phyloP scores from a whole-genome alignment of 2,888 invertebrate genomes.

The Patella depressa region DNA sequence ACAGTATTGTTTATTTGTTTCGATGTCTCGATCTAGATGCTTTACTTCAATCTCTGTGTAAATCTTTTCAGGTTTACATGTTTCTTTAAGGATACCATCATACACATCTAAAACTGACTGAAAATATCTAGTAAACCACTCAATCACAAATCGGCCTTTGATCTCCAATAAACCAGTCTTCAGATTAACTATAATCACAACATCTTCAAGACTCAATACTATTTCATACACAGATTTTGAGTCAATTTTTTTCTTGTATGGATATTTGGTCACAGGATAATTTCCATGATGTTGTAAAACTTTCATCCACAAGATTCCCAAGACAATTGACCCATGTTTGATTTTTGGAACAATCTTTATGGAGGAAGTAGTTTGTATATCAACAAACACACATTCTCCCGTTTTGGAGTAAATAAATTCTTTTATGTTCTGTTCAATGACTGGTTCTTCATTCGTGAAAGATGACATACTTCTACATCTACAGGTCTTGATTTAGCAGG shows the following conservation, averaged over 20 bases:
- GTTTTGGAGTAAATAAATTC: conserved; percentile 57
- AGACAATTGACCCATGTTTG: conserved; percentile 52
- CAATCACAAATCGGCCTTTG: conserved; percentile 54
- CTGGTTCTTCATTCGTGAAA: conserved; percentile 34
- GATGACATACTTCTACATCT: too few species aligned
- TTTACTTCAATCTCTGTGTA: conserved; percentile 44
- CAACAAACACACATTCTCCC: conserved; percentile 58
- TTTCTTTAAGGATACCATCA: conserved; percentile 36
- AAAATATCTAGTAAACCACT: conserved; percentile 61
- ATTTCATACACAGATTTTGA: conserved; percentile 49
- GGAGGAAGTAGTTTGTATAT: conserved; percentile 43
- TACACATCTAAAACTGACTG: conserved; percentile 51
- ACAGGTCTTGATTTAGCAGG: too few species aligned
- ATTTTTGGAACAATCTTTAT: conserved; percentile 47
- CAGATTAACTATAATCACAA: conserved; percentile 57
- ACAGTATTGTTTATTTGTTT: too few species aligned
- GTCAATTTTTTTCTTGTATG: conserved; percentile 51
- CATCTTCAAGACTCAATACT: conserved; percentile 54
- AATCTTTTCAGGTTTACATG: conserved; percentile 34
- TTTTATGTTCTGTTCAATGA: conserved; percentile 54
- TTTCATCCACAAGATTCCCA: conserved; percentile 63
- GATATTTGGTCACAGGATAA: conserved; percentile 56
- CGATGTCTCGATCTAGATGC: too few species aligned
- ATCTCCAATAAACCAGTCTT: conserved; percentile 55
- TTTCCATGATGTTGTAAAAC: conserved; percentile 64